phyloP scores from a whole-genome alignment of 1,140 invertebrate genomes.

The Micrasema longulum region DNA sequence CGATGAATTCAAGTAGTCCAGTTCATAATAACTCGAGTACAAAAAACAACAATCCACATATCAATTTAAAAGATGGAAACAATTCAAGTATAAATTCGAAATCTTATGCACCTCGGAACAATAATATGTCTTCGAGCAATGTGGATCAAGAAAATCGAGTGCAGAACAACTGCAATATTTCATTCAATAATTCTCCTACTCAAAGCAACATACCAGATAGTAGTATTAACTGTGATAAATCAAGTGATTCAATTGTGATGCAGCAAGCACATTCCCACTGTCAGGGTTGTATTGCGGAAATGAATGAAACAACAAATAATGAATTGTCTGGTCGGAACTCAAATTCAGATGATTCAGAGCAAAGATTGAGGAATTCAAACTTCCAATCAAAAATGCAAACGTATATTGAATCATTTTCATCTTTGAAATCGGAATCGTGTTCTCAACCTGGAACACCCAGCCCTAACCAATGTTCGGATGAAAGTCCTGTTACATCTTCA shows the following conservation, averaged over 20 bases:
- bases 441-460: slow-evolving; percentile 65
- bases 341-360: slow-evolving; percentile 45
- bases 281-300: slow-evolving; percentile 61
- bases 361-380: slow-evolving; percentile 44
- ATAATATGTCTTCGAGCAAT: slow-evolving; percentile 10
- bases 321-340: slow-evolving; percentile 27
- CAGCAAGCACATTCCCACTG: slow-evolving; percentile 61
- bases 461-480: slow-evolving; percentile 69
- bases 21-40: slow-evolving; percentile 44
- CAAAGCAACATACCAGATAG: slow-evolving; percentile 69
- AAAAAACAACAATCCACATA: slow-evolving; percentile 43
- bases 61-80: slow-evolving; percentile 26
- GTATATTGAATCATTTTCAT: slow-evolving; percentile 50
- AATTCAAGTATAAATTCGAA: slow-evolving; percentile 41
- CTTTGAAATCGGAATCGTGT: slow-evolving; percentile 42
- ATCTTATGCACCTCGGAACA: slow-evolving; percentile 33
- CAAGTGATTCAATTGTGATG: slow-evolving; percentile 59
- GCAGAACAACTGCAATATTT: slow-evolving; percentile 24
- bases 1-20: slow-evolving; percentile 61
- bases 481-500: slow-evolving; percentile 79
- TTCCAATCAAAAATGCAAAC: slow-evolving; percentile 50
- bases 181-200: slow-evolving; percentile 55
- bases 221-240: slow-evolving; percentile 66
- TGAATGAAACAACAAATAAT: slow-evolving; percentile 51
- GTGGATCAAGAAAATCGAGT: slow-evolving; percentile 31